These are phyloP conservation scores for Eupithecia dodoneata DNA, from an alignment of 2,888 invertebrate species.

Conservation along the genomic window DNA sequence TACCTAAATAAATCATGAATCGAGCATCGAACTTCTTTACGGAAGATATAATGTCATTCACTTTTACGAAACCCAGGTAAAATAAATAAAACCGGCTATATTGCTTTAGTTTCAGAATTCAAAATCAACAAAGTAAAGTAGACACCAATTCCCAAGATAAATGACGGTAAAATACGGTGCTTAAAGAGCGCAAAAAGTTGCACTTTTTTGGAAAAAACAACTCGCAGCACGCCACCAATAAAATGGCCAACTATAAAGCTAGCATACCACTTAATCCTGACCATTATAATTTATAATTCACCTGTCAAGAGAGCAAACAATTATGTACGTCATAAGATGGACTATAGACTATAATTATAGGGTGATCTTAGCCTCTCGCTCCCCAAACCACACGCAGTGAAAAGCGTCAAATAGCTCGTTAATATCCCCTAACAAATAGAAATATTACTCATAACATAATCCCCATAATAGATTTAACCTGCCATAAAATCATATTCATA, in stretches of 20 bases:
- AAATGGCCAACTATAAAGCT: slow-evolving; percentile 52
- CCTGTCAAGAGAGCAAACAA: slow-evolving; percentile 76
- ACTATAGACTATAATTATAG: slow-evolving; percentile 63
- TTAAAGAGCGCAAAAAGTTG: slow-evolving; percentile 22
- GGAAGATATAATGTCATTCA: not conserved
- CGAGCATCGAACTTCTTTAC: not conserved
- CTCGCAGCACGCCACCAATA: slow-evolving; percentile 42
- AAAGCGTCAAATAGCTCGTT: slow-evolving; percentile 81
- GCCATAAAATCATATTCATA: slow-evolving; percentile 81
- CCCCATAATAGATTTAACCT: slow-evolving; percentile 83
- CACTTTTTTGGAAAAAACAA: slow-evolving; percentile 31
- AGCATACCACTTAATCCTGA: slow-evolving; percentile 57
- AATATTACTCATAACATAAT: slow-evolving; percentile 83
- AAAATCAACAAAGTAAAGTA: slow-evolving; percentile 17
- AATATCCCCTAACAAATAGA: slow-evolving; percentile 78
- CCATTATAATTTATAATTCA: slow-evolving; percentile 68
- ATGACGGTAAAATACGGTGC: slow-evolving; percentile 20
- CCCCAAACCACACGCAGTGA: slow-evolving; percentile 70
- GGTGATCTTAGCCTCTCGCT: slow-evolving; percentile 55
- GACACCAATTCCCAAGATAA: slow-evolving; percentile 34
- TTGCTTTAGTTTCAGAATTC: slow-evolving; percentile 12
- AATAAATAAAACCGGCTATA: slow-evolving; percentile 34
- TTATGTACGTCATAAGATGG: slow-evolving; percentile 58
- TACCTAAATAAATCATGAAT: not conserved
- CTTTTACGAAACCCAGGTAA: not conserved